Base-by-base conservation (phyloP, 1,140 invertebrate genomes). In the Holotrichia oblita region DNA sequence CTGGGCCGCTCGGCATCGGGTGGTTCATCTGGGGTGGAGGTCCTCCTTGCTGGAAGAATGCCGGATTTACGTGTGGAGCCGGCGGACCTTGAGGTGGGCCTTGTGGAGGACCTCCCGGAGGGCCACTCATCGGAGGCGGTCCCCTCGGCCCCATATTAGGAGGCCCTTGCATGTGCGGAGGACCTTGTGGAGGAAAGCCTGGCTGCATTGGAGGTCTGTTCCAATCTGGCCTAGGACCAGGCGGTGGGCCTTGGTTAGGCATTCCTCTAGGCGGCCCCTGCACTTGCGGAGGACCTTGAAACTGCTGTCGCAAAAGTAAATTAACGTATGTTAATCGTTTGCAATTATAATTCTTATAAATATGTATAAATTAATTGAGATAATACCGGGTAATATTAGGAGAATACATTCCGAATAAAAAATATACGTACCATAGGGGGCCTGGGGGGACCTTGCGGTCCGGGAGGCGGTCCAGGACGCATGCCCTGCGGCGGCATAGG, bases 51-150 rank as follows among this genome's bases (percentile, higher is more conserved):
- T 93, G 94, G 88, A 98, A 98, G 90, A 98, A 98, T 69, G 97
- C 96, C 44, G 97, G 97, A 89, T 99, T 99, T 72, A 99, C 96
- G 86, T 99, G 97, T 22, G 97, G 96, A 42, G 96, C 96, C 41
- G 96, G 95, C 42, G 93, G 92, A 20, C 92, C 93, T 84, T 90
- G 90, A 74, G 89, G 89, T 40, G 89, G 90, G 77, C 89, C 92
- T 80, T 92, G 91, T 44, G 91, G 92, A n/a, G 91, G 87, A 22
- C 90, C 91, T 79, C 89, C 87, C 20, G 90, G 89, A 80, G 90
- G 89, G 3, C 88, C 89, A 77, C 86, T 87, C 82, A 88, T 88
- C 14, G 88, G 88, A 3, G 88, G 88, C 44, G 88, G 83, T 83
- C 83, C 89, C 85, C 85, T 87, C 82, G 81, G 89, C 84, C 80